Percentiles rank a stretch among this genome's conserved stretches.
Evolutionary conservation across 2,113 vertebrate species (phyloP).

Genomic region (Mastomys coucha): DNA sequence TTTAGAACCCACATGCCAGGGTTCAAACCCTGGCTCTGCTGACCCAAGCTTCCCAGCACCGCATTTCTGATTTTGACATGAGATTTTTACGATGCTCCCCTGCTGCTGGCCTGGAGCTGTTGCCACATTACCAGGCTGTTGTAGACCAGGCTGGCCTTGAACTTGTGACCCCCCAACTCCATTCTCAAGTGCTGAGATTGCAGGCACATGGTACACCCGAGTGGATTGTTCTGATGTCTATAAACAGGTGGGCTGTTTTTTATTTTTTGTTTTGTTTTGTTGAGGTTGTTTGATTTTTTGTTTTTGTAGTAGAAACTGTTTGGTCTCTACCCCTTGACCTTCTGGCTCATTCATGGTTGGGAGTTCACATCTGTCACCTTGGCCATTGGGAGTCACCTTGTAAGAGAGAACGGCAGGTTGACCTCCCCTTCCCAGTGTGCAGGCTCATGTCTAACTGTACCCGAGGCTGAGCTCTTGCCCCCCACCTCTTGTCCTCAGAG

Average conservation of each 20-base stretch:
- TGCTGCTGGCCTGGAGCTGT: neutral
- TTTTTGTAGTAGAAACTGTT: neutral
- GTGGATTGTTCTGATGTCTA: neutral
- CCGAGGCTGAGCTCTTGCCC: neutral
- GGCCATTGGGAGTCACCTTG: neutral
- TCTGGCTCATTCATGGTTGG: neutral
- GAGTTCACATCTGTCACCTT: neutral
- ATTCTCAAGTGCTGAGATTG: neutral
- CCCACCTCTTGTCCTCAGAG: neutral
- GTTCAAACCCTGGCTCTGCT: neutral
- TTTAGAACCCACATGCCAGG: neutral
- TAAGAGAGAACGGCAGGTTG: neutral
- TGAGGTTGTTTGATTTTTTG: too few species aligned
- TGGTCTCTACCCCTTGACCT: neutral
- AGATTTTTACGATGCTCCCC: neutral
- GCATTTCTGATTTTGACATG: neutral
- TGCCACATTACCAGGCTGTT: neutral
- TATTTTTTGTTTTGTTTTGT: too few species aligned
- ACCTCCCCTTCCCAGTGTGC: neutral
- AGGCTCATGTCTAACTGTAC: neutral
- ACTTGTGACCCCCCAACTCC: too few species aligned
- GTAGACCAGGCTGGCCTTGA: neutral
- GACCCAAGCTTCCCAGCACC: too few species aligned
- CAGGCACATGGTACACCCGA: too few species aligned
- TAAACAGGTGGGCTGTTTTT: neutral